Conservation (phyloP, 92 coral and sea anemone species). For the Siderastrea radians region DNA sequence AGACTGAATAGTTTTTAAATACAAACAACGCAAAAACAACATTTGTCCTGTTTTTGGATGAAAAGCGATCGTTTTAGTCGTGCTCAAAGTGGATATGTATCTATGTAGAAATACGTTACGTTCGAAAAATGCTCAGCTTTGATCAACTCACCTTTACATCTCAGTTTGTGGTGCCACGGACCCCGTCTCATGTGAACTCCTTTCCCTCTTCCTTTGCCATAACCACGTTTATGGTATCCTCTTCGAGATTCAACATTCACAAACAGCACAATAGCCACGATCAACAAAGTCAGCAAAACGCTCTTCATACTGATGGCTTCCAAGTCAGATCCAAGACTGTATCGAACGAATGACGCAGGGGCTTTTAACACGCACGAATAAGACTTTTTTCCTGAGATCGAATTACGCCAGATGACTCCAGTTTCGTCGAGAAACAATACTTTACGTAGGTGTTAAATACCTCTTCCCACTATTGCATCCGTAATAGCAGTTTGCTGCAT, state of each 20-base stretch:
- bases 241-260: slow-evolving; percentile 10
- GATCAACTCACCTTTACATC: too few species aligned
- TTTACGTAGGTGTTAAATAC: not conserved
- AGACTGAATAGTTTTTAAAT: too few species aligned
- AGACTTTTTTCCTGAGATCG: not conserved
- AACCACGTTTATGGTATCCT: not conserved
- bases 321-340: too few species aligned
- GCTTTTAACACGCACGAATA: too few species aligned
- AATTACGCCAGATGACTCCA: not conserved
- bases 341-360: too few species aligned
- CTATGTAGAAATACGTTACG: too few species aligned
- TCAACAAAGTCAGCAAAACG: slow-evolving; percentile 6
- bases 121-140: too few species aligned
- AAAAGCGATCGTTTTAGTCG: too few species aligned
- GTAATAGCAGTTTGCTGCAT: not conserved
- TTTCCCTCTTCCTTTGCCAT: not conserved
- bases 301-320: slow-evolving; percentile 14
- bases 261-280: not conserved
- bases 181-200: too few species aligned
- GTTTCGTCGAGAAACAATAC: slow-evolving; percentile 14
- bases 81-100: too few species aligned
- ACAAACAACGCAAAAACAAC: too few species aligned
- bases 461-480: not conserved
- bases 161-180: not conserved
- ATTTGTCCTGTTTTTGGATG: too few species aligned